These are phyloP conservation scores for Fundulus diaphanus DNA, from an alignment of 2,797 vertebrate genomes.

Conservation along the genomic window DNA sequence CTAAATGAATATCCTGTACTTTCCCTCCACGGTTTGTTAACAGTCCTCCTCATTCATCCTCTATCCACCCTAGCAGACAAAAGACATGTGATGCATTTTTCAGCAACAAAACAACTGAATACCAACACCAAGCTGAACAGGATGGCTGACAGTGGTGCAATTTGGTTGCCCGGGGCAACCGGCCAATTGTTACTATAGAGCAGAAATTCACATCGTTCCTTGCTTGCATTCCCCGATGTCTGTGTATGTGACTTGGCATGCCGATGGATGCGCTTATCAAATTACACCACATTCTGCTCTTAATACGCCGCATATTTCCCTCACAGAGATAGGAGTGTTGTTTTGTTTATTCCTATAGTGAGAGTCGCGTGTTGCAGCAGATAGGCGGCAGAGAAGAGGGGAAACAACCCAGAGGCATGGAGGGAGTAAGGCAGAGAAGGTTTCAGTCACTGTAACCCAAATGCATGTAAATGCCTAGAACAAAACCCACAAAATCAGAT, in stretches of 20 bases:
- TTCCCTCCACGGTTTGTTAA: constrained; percentile 14
- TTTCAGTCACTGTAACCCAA: constrained; percentile 17
- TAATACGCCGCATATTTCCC: constrained; percentile 42
- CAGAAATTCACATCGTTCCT: constrained; percentile 34
- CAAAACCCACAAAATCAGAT: background rate
- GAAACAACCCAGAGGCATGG: constrained; percentile 8
- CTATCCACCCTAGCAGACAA: background rate
- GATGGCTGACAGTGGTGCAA: constrained; percentile 35
- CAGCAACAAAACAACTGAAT: constrained; percentile 27
- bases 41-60: constrained; percentile 10
- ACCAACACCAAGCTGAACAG: constrained; percentile 33
- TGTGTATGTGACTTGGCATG: constrained; percentile 41
- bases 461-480: background rate
- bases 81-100: constrained; percentile 24
- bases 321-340: constrained; percentile 26
- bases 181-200: constrained; percentile 24
- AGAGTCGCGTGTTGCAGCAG: constrained; percentile 3
- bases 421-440: constrained; percentile 9
- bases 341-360: constrained; percentile 9
- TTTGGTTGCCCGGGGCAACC: constrained; percentile 53
- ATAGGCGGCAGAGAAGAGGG: constrained; percentile 4
- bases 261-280: constrained; percentile 53
- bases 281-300: constrained; percentile 66
- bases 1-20: background rate
- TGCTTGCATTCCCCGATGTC: constrained; percentile 24